Conservation (phyloP, 2,113 vertebrate genomes). For the Otocyon megalotis region DNA sequence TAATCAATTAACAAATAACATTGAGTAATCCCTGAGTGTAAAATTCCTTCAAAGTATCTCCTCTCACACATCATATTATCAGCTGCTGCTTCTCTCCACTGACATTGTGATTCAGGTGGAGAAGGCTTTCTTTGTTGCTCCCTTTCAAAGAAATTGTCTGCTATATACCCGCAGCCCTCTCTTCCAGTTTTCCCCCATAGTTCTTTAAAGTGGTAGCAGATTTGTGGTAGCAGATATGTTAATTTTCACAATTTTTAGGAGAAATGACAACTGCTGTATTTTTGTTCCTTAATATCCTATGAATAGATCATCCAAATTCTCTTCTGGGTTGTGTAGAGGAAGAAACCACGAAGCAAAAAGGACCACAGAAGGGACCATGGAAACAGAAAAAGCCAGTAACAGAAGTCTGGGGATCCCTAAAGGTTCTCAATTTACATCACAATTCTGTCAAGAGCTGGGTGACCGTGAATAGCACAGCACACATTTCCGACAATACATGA, state of each 20-base stretch:
- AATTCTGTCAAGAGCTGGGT: neutral
- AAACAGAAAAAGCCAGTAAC: neutral
- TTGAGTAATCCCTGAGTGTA: neutral
- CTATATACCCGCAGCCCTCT: accelerated
- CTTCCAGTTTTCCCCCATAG: neutral
- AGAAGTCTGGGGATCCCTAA: neutral
- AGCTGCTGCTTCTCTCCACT: neutral
- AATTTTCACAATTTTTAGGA: neutral
- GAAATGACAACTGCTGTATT: neutral
- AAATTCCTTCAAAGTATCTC: neutral
- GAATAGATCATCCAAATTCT: neutral
- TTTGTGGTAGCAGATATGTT: neutral
- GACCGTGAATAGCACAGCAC: neutral
- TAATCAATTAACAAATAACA: slow-evolving; percentile 4
- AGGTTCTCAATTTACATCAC: neutral
- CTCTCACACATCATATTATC: neutral
- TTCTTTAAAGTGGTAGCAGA: neutral
- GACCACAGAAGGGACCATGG: neutral
- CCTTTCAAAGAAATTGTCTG: neutral
- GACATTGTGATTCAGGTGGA: neutral
- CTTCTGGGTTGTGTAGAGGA: neutral
- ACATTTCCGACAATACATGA: neutral
- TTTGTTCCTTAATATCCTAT: neutral
- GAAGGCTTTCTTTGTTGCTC: neutral
- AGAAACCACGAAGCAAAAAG: neutral